phyloP scores from a whole-genome alignment of 2,888 invertebrate species.

The Phorcus lineatus region DNA sequence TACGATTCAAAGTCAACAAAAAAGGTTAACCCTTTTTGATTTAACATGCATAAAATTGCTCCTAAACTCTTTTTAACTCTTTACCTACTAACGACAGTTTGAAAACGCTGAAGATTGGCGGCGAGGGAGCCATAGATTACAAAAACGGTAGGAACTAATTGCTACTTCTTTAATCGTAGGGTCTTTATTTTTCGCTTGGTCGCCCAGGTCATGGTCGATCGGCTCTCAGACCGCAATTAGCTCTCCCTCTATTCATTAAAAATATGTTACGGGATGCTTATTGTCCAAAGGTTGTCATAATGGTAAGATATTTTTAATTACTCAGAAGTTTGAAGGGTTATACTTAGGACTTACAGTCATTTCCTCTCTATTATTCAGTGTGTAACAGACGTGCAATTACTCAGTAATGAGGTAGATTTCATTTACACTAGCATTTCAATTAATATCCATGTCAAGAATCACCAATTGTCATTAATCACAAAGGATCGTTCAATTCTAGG shows the following conservation, averaged over 20 bases:
- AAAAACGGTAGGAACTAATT: too few species aligned
- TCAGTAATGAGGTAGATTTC: neutral
- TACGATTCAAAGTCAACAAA: neutral
- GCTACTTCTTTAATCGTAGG: neutral
- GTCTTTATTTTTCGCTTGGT: neutral
- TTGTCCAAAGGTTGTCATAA: neutral
- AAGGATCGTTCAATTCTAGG: too few species aligned
- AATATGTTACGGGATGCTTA: slow-evolving; percentile 11
- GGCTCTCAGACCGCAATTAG: neutral
- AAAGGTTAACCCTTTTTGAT: neutral
- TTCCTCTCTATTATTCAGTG: slow-evolving; percentile 5
- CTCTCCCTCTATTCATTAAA: neutral
- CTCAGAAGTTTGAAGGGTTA: neutral
- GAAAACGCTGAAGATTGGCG: neutral
- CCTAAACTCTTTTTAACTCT: neutral
- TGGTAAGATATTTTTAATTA: neutral
- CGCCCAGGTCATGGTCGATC: neutral
- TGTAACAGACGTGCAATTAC: neutral
- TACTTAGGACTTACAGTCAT: neutral
- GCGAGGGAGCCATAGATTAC: neutral
- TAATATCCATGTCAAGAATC: too few species aligned
- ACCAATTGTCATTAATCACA: too few species aligned
- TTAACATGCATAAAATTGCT: neutral
- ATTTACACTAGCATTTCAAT: neutral
- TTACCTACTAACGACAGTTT: slow-evolving; percentile 2